Percentiles rank a stretch among this genome's conserved stretches.
phyloP scores from a whole-genome alignment of 1,140 invertebrate genomes.

The Musca domestica region DNA sequence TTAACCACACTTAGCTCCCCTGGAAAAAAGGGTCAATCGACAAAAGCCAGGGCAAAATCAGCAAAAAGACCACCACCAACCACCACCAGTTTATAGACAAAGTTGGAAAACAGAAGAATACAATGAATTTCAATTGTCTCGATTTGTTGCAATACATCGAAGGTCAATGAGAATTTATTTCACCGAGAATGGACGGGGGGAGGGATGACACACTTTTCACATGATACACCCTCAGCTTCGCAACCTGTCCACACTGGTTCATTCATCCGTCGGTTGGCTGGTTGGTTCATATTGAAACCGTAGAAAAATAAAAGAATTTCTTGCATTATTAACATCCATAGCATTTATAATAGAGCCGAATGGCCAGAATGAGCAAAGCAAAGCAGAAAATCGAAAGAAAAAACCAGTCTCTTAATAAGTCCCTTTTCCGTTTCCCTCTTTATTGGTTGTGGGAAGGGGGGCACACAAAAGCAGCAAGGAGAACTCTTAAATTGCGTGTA shows the following conservation, averaged over 20 bases:
- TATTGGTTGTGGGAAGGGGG: too few relatives aligned
- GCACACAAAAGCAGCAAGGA: background rate
- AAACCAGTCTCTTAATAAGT: constrained; percentile 16
- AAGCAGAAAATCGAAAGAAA: background rate
- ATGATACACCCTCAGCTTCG: too few relatives aligned
- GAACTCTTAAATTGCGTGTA: constrained; percentile 8
- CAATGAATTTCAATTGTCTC: constrained; percentile 21
- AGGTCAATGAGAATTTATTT: constrained; percentile 14
- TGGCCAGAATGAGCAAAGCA: too few relatives aligned
- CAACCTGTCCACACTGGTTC: too few relatives aligned
- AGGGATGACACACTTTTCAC: background rate
- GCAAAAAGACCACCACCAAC: too few relatives aligned
- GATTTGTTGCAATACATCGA: constrained; percentile 7
- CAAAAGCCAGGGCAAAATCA: too few relatives aligned
- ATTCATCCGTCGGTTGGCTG: too few relatives aligned
- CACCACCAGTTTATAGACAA: background rate
- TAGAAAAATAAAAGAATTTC: background rate
- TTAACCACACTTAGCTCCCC: too few relatives aligned
- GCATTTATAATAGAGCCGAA: too few relatives aligned
- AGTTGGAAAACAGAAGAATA: background rate
- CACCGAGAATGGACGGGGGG: background rate
- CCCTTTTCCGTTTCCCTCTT: background rate
- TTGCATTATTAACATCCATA: background rate
- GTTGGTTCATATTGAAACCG: too few relatives aligned
- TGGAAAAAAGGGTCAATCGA: too few relatives aligned